These are phyloP conservation scores for Helicoverpa armigera DNA, from an alignment of 1,140 invertebrate genomes.

Conservation along the genomic window DNA sequence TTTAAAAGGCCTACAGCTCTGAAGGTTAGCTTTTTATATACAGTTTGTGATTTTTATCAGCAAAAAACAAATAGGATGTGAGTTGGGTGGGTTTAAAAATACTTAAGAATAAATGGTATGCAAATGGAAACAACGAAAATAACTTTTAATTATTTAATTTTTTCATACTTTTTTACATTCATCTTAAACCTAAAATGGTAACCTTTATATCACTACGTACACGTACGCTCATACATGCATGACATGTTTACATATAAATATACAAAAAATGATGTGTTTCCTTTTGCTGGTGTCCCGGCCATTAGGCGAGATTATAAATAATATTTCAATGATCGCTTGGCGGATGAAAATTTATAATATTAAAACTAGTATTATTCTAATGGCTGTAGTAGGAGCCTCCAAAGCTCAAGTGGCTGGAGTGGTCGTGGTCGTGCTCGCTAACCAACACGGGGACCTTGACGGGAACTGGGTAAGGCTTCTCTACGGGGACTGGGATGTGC, in stretches of 20 bases:
- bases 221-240: slow-evolving; percentile 80
- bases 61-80: not conserved
- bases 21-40: slow-evolving; percentile 7
- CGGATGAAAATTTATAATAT: slow-evolving; percentile 66
- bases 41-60: not conserved
- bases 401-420: slow-evolving; percentile 62
- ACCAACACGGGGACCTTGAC: slow-evolving; percentile 86
- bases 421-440: slow-evolving; percentile 65
- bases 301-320: slow-evolving; percentile 78
- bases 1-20: not conserved
- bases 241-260: slow-evolving; percentile 77
- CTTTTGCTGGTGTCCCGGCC: slow-evolving; percentile 83
- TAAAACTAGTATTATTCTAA: slow-evolving; percentile 75
- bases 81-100: too few relatives aligned
- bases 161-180: slow-evolving; percentile 79
- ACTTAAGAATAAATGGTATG: too few relatives aligned
- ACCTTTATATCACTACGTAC: slow-evolving; percentile 82
- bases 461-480: slow-evolving; percentile 86
- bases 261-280: slow-evolving; percentile 69
- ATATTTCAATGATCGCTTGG: slow-evolving; percentile 66
- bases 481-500: slow-evolving; percentile 76
- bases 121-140: slow-evolving; percentile 57
- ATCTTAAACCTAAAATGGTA: slow-evolving; percentile 84
- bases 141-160: slow-evolving; percentile 73
- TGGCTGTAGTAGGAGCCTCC: slow-evolving; percentile 85